phyloP scores from a whole-genome alignment of 2,888 invertebrate genomes.

The Ophioninae sp. region DNA sequence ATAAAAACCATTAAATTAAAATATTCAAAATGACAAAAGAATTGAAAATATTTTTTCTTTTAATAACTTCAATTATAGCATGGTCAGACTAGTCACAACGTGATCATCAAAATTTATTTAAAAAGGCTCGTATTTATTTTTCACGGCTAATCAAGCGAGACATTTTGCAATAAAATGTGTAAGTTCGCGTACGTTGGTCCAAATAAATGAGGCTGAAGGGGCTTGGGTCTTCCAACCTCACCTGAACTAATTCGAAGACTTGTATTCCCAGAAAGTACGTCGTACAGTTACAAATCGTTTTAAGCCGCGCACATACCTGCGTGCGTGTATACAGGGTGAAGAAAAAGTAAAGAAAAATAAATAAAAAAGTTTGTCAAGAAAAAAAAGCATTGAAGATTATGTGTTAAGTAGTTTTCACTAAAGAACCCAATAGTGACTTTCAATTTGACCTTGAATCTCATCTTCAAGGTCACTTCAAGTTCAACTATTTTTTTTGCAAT shows the following conservation, averaged over 20 bases:
- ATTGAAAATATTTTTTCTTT: not conserved
- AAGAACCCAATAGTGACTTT: too few relatives aligned
- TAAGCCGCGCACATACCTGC: conserved; percentile 21
- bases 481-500: too few relatives aligned
- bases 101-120: not conserved
- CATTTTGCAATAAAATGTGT: not conserved
- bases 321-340: not conserved
- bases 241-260: conserved; percentile 48
- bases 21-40: too few relatives aligned
- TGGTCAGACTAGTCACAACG: not conserved
- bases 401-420: too few relatives aligned
- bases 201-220: conserved; percentile 6
- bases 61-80: not conserved
- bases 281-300: conserved; percentile 14
- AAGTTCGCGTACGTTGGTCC: not conserved
- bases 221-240: conserved; percentile 31
- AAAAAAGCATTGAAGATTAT: too few relatives aligned
- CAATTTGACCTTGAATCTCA: too few relatives aligned
- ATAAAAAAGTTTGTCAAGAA: too few relatives aligned
- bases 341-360: too few relatives aligned
- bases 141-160: not conserved
- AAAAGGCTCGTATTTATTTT: not conserved
- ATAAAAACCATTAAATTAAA: too few relatives aligned
- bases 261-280: conserved; percentile 48
- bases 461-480: too few relatives aligned